A percentile compares a stretch with the other conserved stretches of the same genome.
Conservation (phyloP, 2,113 vertebrate genomes). For the Castor canadensis region DNA sequence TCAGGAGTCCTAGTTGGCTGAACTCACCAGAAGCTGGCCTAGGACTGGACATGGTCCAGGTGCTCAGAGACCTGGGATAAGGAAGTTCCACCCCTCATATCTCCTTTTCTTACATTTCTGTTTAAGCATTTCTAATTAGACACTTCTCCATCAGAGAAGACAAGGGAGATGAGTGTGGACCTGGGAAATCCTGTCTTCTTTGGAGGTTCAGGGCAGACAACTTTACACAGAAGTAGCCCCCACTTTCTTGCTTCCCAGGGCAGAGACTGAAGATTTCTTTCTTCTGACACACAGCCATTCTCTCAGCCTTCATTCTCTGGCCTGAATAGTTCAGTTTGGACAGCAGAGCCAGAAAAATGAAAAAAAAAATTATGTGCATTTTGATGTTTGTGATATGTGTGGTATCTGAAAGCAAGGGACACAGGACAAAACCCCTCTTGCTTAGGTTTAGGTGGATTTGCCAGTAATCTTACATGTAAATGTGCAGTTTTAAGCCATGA, state of each 20-base stretch:
- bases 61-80: background rate
- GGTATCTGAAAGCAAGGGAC: background rate
- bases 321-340: background rate
- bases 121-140: background rate
- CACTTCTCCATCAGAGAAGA: background rate
- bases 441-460: background rate
- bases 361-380: background rate
- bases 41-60: background rate
- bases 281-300: background rate
- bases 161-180: too few relatives aligned
- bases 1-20: background rate
- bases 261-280: background rate
- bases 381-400: background rate
- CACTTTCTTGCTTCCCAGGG: background rate
- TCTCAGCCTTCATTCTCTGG: background rate
- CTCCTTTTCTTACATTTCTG: background rate
- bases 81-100: fast-evolving
- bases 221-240: background rate
- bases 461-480: background rate
- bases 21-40: background rate
- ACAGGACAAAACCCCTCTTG: background rate
- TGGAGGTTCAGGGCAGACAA: background rate
- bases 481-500: background rate
- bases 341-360: background rate
- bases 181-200: background rate